Conservation (phyloP, 2,113 vertebrate genomes). For the Sceloporus undulatus region DNA sequence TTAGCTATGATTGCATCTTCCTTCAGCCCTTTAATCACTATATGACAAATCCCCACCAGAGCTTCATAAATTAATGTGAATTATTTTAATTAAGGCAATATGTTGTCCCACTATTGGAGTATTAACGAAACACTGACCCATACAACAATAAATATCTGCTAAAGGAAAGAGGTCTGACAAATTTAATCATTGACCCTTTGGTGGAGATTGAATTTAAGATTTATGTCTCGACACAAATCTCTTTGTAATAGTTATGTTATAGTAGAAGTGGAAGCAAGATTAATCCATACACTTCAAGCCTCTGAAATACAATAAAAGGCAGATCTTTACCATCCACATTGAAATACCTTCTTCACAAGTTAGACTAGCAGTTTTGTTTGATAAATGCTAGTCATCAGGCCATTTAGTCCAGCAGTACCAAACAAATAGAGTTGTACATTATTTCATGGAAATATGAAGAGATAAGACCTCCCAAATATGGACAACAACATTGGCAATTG, state of each 20-base stretch:
- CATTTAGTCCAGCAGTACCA: background rate
- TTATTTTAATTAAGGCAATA: conserved; percentile 75
- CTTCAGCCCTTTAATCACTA: conserved; percentile 69
- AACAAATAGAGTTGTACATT: background rate
- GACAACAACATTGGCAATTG: background rate
- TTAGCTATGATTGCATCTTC: conserved; percentile 69
- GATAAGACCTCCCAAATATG: too few species aligned
- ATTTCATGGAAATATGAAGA: background rate
- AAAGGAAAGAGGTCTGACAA: conserved; percentile 30
- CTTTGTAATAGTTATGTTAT: conserved; percentile 5
- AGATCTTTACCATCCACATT: background rate
- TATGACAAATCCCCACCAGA: conserved; percentile 70
- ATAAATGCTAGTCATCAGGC: background rate
- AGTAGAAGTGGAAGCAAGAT: conserved; percentile 38
- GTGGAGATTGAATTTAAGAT: conserved; percentile 24
- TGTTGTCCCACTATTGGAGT: conserved; percentile 54
- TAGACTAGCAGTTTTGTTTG: background rate
- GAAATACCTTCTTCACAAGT: background rate
- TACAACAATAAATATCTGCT: conserved; percentile 54
- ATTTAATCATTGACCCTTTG: conserved; percentile 20
- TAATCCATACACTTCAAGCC: background rate
- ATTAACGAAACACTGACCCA: conserved; percentile 51
- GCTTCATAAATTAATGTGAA: conserved; percentile 67
- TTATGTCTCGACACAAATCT: conserved; percentile 30
- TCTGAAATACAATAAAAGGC: conserved; percentile 12